Evolutionary conservation across 2,888 invertebrate species (phyloP).

Genomic region (Glyphotaelius pellucidus): DNA sequence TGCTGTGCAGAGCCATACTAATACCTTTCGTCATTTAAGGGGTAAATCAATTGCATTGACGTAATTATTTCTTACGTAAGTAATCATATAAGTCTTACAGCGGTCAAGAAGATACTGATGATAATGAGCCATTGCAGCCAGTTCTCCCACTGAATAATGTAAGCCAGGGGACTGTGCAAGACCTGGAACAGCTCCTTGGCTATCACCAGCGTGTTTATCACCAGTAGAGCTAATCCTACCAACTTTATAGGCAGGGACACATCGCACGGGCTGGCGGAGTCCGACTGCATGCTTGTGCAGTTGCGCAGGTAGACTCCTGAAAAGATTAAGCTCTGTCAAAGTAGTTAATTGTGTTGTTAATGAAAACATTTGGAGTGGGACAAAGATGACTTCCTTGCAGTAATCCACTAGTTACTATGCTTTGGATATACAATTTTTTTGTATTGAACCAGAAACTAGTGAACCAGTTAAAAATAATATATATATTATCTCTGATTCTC

Average conservation of each 20-base stretch:
- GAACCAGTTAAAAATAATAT: no score
- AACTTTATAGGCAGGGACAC: conserved; percentile 73
- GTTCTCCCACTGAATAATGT: conserved; percentile 89
- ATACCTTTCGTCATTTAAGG: no score
- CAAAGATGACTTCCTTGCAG: no score
- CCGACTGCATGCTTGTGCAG: conserved; percentile 68
- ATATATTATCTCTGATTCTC: no score
- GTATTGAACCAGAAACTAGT: no score
- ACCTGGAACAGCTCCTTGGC: conserved; percentile 89
- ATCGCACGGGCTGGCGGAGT: conserved; percentile 69
- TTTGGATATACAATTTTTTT: no score
- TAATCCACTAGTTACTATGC: no score
- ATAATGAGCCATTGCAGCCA: conserved; percentile 90
- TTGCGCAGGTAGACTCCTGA: conserved; percentile 77
- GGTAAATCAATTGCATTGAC: not conserved
- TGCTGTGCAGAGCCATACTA: no score
- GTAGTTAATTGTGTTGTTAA: no score
- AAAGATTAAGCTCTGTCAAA: conserved; percentile 61
- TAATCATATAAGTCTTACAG: conserved; percentile 71
- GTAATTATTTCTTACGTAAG: not conserved
- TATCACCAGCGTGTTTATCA: conserved; percentile 81
- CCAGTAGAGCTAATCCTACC: conserved; percentile 80
- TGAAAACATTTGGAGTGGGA: no score
- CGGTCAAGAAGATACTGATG: conserved; percentile 83
- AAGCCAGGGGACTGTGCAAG: conserved; percentile 83